phyloP scores from a whole-genome alignment of 2,797 vertebrate genomes.

The Pristis pectinata region DNA sequence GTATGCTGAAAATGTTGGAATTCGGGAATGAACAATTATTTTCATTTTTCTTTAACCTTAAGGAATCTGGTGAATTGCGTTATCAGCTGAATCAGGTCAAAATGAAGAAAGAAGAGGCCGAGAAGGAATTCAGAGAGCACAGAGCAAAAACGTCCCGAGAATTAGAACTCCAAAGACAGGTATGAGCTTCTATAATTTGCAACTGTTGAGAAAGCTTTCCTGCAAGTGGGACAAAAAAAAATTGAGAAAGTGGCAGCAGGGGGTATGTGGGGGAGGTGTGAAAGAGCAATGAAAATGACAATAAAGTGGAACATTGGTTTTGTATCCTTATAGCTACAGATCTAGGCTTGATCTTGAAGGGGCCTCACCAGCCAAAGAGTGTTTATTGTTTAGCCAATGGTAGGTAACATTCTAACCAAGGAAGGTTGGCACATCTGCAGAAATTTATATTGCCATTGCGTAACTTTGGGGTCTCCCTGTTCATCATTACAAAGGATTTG shows the following conservation, averaged over 20 bases:
- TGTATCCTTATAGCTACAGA: not conserved
- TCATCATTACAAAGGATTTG: not conserved
- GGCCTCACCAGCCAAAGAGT: not conserved
- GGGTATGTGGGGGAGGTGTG: not conserved
- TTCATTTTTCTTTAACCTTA: slow-evolving; percentile 42
- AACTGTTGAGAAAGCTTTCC: not conserved
- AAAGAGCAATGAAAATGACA: not conserved
- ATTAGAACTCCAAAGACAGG: slow-evolving; percentile 77
- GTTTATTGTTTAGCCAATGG: not conserved
- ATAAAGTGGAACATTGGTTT: not conserved
- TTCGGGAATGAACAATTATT: slow-evolving; percentile 10
- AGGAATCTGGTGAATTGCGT: slow-evolving; percentile 80
- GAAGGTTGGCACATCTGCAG: not conserved
- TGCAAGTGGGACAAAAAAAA: not conserved
- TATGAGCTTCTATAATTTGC: slow-evolving; percentile 51
- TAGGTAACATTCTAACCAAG: not conserved
- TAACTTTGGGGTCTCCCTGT: not conserved
- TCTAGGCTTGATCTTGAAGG: not conserved
- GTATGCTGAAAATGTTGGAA: slow-evolving; percentile 1
- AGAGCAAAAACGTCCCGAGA: slow-evolving; percentile 68
- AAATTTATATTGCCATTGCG: not conserved
- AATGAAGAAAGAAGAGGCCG: slow-evolving; percentile 81
- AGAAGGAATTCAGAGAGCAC: slow-evolving; percentile 79
- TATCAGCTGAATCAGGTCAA: slow-evolving; percentile 77
- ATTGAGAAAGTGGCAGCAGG: not conserved